Evolutionary conservation across 2,888 invertebrate species (phyloP).

Genomic region (Gerris lacustris): DNA sequence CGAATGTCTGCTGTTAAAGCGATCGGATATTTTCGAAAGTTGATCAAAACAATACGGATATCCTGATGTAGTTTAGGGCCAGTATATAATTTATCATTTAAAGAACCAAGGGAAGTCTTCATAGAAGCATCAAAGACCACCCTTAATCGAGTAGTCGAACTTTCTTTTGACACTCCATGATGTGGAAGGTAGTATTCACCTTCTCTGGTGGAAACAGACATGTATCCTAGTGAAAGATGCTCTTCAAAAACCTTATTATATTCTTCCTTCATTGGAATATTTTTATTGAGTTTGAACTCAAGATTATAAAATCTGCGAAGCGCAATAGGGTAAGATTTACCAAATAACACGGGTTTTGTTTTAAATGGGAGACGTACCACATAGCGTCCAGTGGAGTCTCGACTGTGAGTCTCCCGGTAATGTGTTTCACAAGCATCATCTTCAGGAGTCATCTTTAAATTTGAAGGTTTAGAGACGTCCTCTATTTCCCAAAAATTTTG

Average conservation of each 20-base stretch:
- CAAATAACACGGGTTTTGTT: background rate
- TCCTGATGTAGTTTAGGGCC: background rate
- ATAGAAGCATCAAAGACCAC: background rate
- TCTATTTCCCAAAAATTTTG: conserved; percentile 17
- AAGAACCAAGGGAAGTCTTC: background rate
- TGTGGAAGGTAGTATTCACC: background rate
- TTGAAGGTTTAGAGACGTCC: background rate
- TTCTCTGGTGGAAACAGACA: background rate
- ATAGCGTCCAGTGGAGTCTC: conserved; percentile 4
- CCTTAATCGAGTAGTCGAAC: background rate
- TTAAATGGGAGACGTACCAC: background rate
- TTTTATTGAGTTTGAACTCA: background rate
- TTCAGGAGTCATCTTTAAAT: background rate
- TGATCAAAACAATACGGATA: background rate
- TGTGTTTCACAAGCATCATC: conserved; percentile 7
- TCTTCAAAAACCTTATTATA: background rate
- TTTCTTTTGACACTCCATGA: background rate
- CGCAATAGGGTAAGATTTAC: background rate
- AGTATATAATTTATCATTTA: background rate
- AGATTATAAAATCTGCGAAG: conserved; percentile 4
- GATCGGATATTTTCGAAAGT: background rate
- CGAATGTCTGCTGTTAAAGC: background rate
- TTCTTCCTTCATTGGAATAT: background rate
- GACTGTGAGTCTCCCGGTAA: conserved; percentile 11
- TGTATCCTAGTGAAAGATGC: background rate